Evolutionary conservation across 2,113 vertebrate genomes (phyloP).

Genomic region (Nerophis lumbriciformis): DNA sequence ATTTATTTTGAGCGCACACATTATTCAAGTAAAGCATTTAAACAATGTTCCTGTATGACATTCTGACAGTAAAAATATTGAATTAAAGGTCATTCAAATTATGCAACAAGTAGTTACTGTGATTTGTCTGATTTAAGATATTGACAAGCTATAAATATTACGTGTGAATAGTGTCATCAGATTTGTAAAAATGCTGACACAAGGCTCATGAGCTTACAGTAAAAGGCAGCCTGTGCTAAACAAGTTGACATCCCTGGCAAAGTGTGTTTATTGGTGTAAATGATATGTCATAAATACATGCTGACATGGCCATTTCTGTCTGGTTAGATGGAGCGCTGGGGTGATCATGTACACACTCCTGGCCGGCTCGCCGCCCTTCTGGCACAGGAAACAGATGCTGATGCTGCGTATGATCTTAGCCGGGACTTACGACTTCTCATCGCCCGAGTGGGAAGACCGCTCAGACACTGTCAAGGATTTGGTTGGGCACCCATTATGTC

Average conservation of each 20-base stretch:
- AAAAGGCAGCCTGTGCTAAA: neutral
- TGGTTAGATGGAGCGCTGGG: constrained; percentile 87
- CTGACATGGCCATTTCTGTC: neutral
- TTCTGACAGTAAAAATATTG: no score
- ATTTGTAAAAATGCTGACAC: neutral
- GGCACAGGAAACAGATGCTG: constrained; percentile 98
- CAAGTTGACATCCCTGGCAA: neutral
- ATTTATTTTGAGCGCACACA: no score
- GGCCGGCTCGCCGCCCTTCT: constrained; percentile 94
- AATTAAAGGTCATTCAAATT: no score
- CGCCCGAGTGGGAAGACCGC: constrained; percentile 92
- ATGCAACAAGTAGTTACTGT: no score
- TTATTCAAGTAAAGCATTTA: no score
- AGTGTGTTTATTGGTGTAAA: neutral
- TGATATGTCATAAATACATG: neutral
- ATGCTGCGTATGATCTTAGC: constrained; percentile 96
- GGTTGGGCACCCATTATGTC: constrained; percentile 57
- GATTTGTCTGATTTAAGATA: no score
- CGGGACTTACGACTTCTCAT: constrained; percentile 83
- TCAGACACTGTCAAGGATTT: constrained; percentile 95
- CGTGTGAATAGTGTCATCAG: neutral
- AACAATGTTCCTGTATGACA: no score
- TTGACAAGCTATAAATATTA: neutral
- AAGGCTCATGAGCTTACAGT: neutral
- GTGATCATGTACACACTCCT: constrained; percentile 98